Conservation (phyloP, 2,888 invertebrate species). For the Augochlorella aurata region DNA sequence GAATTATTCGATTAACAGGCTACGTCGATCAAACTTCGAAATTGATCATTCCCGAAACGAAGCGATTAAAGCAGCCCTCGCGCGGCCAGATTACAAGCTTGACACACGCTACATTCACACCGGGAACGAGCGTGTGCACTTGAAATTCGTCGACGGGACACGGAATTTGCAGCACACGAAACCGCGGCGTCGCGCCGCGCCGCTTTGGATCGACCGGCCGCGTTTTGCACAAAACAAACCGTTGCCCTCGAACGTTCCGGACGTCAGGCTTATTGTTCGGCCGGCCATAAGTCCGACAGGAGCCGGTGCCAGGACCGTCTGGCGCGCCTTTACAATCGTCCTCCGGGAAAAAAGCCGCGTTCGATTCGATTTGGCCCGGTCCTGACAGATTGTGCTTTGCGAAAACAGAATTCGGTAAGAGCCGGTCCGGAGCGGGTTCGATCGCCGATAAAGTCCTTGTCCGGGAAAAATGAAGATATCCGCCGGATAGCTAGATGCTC, state of each 20-base stretch:
- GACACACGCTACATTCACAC: neutral
- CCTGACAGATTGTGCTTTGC: constrained; percentile 40
- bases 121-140: neutral
- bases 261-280: constrained; percentile 49
- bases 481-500: constrained; percentile 38
- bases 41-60: neutral
- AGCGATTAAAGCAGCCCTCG: neutral
- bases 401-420: constrained; percentile 57
- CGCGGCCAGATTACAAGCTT: neutral
- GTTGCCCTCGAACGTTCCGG: constrained; percentile 28
- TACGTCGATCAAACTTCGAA: neutral
- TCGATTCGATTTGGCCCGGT: constrained; percentile 40
- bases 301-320: constrained; percentile 51
- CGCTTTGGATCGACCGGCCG: neutral
- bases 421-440: neutral
- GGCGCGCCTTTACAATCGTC: constrained; percentile 47
- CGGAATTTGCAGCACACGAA: constrained; percentile 10
- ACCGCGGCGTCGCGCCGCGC: constrained; percentile 8
- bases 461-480: constrained; percentile 37
- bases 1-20: neutral
- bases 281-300: constrained; percentile 48
- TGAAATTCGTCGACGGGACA: constrained; percentile 14
- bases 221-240: constrained; percentile 48
- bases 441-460: constrained; percentile 8
- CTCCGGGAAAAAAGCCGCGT: constrained; percentile 33